Evolutionary conservation across 2,113 vertebrate species (phyloP).

Genomic region (Chelonoidis abingdonii): DNA sequence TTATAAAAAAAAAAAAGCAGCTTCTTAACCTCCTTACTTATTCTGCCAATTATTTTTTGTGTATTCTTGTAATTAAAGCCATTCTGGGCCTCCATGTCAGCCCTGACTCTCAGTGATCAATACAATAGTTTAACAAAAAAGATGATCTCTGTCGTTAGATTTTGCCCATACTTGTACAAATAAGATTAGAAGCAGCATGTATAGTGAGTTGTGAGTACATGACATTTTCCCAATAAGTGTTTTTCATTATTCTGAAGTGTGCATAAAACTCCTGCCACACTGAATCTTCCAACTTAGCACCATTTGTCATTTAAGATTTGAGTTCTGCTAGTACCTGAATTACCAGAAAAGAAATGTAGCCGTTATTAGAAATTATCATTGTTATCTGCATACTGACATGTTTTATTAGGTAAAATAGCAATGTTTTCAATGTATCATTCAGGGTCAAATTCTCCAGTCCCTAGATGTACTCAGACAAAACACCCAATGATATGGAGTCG

Average conservation of each 20-base stretch:
- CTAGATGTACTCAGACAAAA: neutral
- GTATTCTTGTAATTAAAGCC: conserved; percentile 53
- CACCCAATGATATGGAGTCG: neutral
- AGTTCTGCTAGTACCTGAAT: neutral
- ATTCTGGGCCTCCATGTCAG: conserved; percentile 44
- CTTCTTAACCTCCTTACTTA: neutral
- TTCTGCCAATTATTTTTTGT: conserved; percentile 49
- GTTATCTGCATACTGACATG: neutral
- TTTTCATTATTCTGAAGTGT: conserved; percentile 68
- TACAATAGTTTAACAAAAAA: conserved; percentile 50
- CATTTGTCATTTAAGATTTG: conserved; percentile 16
- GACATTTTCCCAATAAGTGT: conserved; percentile 66
- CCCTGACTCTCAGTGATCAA: conserved; percentile 44
- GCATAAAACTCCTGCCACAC: conserved; percentile 13
- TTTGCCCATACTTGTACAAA: conserved; percentile 63
- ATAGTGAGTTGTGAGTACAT: conserved; percentile 53
- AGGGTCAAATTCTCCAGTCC: neutral
- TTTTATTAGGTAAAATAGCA: neutral
- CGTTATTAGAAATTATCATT: neutral
- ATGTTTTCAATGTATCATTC: neutral
- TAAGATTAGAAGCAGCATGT: conserved; percentile 62
- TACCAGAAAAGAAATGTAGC: neutral
- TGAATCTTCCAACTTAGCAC: conserved; percentile 19
- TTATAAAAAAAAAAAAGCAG: neutral
- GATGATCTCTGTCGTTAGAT: conserved; percentile 30